These are phyloP conservation scores for Cephus nigrinus DNA, from an alignment of 2,888 invertebrate genomes.

Conservation along the genomic window DNA sequence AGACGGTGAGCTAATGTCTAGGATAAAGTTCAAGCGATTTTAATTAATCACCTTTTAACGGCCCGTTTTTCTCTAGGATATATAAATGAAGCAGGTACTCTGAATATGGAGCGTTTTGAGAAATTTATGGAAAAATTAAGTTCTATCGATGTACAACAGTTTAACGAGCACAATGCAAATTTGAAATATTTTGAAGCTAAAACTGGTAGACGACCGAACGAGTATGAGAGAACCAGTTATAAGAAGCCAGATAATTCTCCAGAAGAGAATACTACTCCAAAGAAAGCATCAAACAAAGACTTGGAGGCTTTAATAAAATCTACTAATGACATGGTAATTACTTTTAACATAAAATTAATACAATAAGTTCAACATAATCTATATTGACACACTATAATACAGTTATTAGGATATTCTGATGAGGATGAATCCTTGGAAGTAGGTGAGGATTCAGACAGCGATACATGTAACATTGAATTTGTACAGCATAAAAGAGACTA, in stretches of 20 bases:
- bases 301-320: constrained; percentile 73
- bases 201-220: constrained; percentile 73
- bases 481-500: constrained; percentile 88
- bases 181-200: constrained; percentile 86
- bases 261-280: constrained; percentile 36
- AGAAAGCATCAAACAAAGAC: constrained; percentile 61
- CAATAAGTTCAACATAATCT: constrained; percentile 1
- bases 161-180: constrained; percentile 82
- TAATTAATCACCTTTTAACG: neutral
- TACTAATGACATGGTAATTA: constrained; percentile 73
- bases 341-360: neutral
- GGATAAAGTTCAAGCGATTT: neutral
- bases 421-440: constrained; percentile 42
- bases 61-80: constrained; percentile 74
- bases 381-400: constrained; percentile 8
- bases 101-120: constrained; percentile 88
- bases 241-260: constrained; percentile 60
- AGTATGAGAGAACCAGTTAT: constrained; percentile 61
- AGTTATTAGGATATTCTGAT: constrained; percentile 43
- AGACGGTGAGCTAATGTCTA: constrained; percentile 73
- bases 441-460: constrained; percentile 58
- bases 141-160: constrained; percentile 79
- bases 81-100: constrained; percentile 88
- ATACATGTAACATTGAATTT: constrained; percentile 79
- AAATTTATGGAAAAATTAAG: constrained; percentile 82